Evolutionary conservation across 2,888 invertebrate species (phyloP).

Genomic region (Sarcophaga variegata): DNA sequence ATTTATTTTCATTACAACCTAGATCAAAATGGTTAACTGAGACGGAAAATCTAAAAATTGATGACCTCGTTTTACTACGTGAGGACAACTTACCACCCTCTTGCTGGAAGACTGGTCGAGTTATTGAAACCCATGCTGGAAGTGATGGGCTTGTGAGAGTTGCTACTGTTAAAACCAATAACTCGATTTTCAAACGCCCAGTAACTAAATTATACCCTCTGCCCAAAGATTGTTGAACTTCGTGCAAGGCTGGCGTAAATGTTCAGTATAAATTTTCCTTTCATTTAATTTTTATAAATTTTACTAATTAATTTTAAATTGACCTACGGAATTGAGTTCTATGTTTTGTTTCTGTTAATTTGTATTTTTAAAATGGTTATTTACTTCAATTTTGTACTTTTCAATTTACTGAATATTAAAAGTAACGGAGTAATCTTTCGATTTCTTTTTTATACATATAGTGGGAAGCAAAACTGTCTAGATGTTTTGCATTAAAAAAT

Average conservation of each 20-base stretch:
- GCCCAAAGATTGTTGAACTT: slow-evolving; percentile 29
- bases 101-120: slow-evolving; percentile 22
- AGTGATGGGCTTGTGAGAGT: slow-evolving; percentile 30
- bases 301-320: slow-evolving; percentile 1
- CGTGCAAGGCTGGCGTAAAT: slow-evolving; percentile 30
- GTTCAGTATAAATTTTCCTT: background rate
- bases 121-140: slow-evolving; percentile 40
- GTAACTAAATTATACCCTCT: slow-evolving; percentile 14
- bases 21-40: slow-evolving; percentile 11
- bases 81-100: slow-evolving; percentile 22
- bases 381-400: background rate
- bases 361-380: background rate
- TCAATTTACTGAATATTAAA: background rate
- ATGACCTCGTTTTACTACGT: slow-evolving; percentile 17
- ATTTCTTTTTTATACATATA: background rate
- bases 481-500: too few relatives aligned
- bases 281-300: background rate
- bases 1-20: slow-evolving; percentile 6
- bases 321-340: background rate
- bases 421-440: background rate
- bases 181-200: slow-evolving; percentile 4
- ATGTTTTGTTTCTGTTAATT: background rate
- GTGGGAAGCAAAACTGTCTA: too few relatives aligned
- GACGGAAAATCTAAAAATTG: background rate
- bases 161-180: slow-evolving; percentile 13